Base-by-base conservation (phyloP, 37 sponge, comb jelly and placozoan genomes). In the Spongilla lacustris region DNA sequence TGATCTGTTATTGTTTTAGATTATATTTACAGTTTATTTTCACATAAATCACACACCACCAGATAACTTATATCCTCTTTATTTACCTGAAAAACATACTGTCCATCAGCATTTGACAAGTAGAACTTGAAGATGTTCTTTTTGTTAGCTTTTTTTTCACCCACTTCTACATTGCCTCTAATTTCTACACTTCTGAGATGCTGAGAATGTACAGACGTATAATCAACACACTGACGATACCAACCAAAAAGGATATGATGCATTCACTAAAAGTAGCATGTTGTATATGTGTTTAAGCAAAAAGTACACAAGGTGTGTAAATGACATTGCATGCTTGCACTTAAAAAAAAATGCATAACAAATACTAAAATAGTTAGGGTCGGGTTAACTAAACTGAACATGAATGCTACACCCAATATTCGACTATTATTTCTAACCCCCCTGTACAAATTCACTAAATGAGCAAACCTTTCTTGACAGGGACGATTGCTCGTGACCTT, bases 401-500 rank as follows among this genome's bases (percentile, higher is more conserved):
- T 33, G 33, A 32, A 32, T 75, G 24, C 34, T 33, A 33, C 32
- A n/a, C n/a, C n/a, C n/a, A n/a, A n/a, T n/a, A n/a, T n/a, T n/a
- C n/a, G n/a, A n/a, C n/a, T n/a, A n/a, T n/a, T n/a, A 22, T 35
- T 33, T 33, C 23, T 9, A 30, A 33, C 17, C 4, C 9, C 5
- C 9, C 28, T 69, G 71, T 28, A 25, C 26, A 70, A 70, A 70
- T 9, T 22, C 35, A 77, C 50, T 38, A 23, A 38, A 17, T 38
- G n/a, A 48, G 66, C 50, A 58, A 68, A 88, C 77, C 82, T 68
- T 81, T 75, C 77, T 86, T 24, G 34, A 26, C 8, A 66, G 68
- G 4, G 26, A 14, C 30, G 80, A 27, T 27, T n/a, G n/a, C n/a
- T 78, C 86, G 10, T 86, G 79, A 66, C 81, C 81, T 14, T 87